phyloP scores from a whole-genome alignment of 2,113 vertebrate species.

The Peucedramus taeniatus region DNA sequence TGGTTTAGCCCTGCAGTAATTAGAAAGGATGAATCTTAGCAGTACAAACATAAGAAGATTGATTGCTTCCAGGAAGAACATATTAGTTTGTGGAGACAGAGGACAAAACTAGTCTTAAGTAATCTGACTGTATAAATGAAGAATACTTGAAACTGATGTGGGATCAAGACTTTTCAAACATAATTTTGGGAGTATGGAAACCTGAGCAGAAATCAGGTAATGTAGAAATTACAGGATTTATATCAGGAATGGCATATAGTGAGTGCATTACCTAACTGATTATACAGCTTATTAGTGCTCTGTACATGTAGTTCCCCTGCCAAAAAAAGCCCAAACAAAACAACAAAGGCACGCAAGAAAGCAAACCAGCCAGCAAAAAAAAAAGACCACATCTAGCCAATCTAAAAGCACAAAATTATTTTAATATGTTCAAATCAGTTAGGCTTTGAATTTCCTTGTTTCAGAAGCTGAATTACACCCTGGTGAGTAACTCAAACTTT shows the following conservation, averaged over 20 bases:
- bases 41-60: not conserved
- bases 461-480: not conserved
- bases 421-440: not conserved
- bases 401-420: not conserved
- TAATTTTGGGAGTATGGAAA: not conserved
- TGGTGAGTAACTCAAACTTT: not conserved
- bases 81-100: not conserved
- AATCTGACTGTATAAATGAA: not conserved
- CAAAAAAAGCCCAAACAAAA: not conserved
- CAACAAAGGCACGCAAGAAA: not conserved
- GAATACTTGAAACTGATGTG: not conserved
- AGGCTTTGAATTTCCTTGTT: not conserved
- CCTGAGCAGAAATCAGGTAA: not conserved
- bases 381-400: not conserved
- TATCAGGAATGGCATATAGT: not conserved
- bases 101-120: not conserved
- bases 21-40: not conserved
- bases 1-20: not conserved
- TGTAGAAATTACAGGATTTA: not conserved
- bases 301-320: accelerated
- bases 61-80: not conserved
- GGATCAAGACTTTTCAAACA: not conserved
- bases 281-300: not conserved
- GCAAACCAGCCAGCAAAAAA: not conserved
- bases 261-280: not conserved